Percentiles rank a stretch among this genome's conserved stretches.
Evolutionary conservation across 2,113 vertebrate genomes (phyloP).

Genomic region (Puntigrus tetrazona): DNA sequence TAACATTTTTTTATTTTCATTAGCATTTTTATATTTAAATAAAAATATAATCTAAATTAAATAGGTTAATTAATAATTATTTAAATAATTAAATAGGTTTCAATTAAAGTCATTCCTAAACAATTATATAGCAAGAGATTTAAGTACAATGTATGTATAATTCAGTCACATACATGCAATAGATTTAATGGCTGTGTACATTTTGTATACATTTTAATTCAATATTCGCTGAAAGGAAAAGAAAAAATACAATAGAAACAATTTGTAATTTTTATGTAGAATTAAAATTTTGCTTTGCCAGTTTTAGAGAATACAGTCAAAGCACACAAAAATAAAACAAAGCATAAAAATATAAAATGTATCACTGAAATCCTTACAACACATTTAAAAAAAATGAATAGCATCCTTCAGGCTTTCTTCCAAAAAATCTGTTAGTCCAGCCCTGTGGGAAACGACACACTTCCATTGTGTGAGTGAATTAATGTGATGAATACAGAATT

Average conservation of each 20-base stretch:
- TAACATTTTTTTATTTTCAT: no score
- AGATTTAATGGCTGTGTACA: background rate
- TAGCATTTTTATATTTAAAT: no score
- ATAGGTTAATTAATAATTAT: background rate
- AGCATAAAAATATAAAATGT: background rate
- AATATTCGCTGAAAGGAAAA: background rate
- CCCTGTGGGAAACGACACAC: constrained; percentile 48
- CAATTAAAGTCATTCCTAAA: background rate
- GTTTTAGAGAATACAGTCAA: background rate
- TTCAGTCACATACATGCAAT: background rate
- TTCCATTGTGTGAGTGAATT: constrained; percentile 48
- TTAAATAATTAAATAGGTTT: no score
- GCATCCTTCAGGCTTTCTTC: background rate
- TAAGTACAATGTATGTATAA: background rate
- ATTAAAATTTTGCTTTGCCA: no score
- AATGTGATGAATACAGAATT: constrained; percentile 45
- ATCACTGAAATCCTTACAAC: background rate
- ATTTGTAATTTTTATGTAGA: background rate
- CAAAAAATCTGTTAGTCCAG: background rate
- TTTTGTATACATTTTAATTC: background rate
- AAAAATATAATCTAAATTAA: background rate
- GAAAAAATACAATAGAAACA: background rate
- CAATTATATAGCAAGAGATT: background rate
- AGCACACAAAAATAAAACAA: no score
- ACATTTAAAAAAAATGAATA: background rate